Evolutionary conservation across 2,888 invertebrate genomes (phyloP).

Genomic region (Archips crataeganus): DNA sequence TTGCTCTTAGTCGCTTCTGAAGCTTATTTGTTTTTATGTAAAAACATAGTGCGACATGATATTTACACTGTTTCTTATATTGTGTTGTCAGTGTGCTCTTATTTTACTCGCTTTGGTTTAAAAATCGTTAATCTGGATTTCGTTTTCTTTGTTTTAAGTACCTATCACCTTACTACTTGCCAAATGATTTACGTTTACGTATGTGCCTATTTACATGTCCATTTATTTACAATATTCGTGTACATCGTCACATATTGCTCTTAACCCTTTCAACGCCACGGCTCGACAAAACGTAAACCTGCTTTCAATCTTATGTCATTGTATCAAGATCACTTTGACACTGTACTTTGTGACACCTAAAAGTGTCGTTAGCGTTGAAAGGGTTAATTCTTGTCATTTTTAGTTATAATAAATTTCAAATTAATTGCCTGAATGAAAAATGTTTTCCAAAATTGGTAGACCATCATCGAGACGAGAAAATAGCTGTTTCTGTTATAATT

Average conservation of each 20-base stretch:
- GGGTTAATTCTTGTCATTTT: neutral
- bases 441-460: no score
- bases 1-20: constrained; percentile 68
- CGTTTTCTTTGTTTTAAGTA: constrained; percentile 16
- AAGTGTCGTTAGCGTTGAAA: no score
- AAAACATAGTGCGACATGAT: constrained; percentile 75
- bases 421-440: neutral
- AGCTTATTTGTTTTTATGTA: constrained; percentile 59
- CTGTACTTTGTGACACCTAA: no score
- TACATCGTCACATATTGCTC: neutral
- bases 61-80: constrained; percentile 49
- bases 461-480: no score
- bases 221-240: neutral
- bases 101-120: constrained; percentile 45
- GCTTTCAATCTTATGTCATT: no score
- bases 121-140: constrained; percentile 21
- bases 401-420: neutral
- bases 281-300: no score
- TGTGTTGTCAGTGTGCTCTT: constrained; percentile 67
- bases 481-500: no score
- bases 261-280: no score
- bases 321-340: no score
- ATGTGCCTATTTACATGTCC: neutral
- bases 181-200: neutral
- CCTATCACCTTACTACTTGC: constrained; percentile 13